These are phyloP conservation scores for Ceratina calcarata DNA, from an alignment of 1,140 invertebrate genomes.

Conservation along the genomic window DNA sequence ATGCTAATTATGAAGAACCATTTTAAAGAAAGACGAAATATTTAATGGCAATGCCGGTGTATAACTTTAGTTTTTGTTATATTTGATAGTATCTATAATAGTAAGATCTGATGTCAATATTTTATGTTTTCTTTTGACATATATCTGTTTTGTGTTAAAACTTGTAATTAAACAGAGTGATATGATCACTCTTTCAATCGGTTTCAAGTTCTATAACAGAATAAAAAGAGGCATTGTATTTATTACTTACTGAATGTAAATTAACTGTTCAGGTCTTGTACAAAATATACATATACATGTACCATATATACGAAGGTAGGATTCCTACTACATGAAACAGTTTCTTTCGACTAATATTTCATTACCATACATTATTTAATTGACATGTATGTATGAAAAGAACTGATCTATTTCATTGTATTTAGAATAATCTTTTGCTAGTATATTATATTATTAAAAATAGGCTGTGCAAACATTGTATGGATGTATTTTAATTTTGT, in stretches of 20 bases:
- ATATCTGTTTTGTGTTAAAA: slow-evolving; percentile 19
- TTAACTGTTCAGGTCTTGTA: slow-evolving; percentile 7
- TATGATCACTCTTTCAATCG: background rate
- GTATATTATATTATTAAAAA: slow-evolving; percentile 9
- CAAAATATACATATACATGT: background rate
- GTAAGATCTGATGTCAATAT: background rate
- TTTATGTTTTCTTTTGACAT: slow-evolving; percentile 11
- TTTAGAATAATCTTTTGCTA: slow-evolving; percentile 8
- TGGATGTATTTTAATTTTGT: background rate
- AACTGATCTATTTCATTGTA: background rate
- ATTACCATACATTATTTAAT: background rate
- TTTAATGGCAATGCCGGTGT: background rate
- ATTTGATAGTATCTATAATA: slow-evolving; percentile 9
- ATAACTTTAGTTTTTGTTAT: slow-evolving; percentile 27
- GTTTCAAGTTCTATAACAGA: background rate
- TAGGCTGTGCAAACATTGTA: slow-evolving; percentile 44
- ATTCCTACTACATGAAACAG: background rate
- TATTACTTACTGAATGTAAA: slow-evolving; percentile 12
- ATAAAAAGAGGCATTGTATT: background rate
- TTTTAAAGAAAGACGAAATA: background rate
- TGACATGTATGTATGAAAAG: background rate
- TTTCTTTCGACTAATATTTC: background rate
- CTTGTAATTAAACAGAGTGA: slow-evolving; percentile 8
- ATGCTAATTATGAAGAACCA: background rate
- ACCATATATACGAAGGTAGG: background rate